phyloP scores from a whole-genome alignment of 2,888 invertebrate species.

The Esperia sulphurella region DNA sequence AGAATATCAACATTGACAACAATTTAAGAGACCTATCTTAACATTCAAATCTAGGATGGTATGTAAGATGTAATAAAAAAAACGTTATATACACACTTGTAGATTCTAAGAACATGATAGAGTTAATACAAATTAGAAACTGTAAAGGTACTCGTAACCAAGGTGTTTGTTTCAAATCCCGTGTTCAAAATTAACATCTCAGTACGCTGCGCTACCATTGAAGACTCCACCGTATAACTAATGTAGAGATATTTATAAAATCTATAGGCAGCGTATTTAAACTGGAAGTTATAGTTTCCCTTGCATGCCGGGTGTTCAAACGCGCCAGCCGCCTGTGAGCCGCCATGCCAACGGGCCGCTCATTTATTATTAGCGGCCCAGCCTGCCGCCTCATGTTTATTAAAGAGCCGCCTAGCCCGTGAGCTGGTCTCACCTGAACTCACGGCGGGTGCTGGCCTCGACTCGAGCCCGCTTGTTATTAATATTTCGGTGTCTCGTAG shows the following conservation, averaged over 20 bases:
- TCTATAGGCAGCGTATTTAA: neutral
- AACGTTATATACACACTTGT: no score
- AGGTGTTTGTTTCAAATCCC: no score
- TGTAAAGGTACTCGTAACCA: no score
- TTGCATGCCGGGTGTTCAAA: conserved; percentile 10
- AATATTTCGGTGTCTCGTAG: conserved; percentile 23
- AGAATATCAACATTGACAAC: no score
- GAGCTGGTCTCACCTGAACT: conserved; percentile 42
- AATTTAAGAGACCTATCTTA: no score
- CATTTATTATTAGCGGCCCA: conserved; percentile 56
- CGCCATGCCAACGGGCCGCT: conserved; percentile 18
- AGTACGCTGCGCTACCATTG: no score
- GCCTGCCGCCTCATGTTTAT: conserved; percentile 52
- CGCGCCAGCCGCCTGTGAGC: conserved; percentile 5
- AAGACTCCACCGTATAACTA: neutral
- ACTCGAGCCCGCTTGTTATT: conserved; percentile 26
- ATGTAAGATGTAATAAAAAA: no score
- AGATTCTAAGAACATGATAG: no score
- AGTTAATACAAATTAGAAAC: no score
- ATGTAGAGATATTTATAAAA: neutral
- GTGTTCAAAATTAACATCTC: no score
- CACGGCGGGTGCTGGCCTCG: conserved; percentile 13
- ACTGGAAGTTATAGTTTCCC: conserved; percentile 1
- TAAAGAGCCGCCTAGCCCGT: conserved; percentile 44
- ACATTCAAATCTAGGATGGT: no score